Base-by-base conservation (phyloP, 1,140 invertebrate species). In the Pararge aegeria region DNA sequence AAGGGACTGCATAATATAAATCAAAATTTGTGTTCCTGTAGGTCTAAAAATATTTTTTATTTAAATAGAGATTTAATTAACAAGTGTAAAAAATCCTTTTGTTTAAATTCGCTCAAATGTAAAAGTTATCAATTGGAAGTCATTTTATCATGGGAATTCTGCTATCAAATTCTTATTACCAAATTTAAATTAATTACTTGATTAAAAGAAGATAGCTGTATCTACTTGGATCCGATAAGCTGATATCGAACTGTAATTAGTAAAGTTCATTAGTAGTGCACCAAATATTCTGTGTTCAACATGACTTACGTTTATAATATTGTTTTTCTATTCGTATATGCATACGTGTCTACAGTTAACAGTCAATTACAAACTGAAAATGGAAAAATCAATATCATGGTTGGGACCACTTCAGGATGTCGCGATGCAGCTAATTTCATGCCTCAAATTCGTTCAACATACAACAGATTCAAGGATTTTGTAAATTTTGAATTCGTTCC, bases 401-500 rank as follows among this genome's bases (percentile, higher is more conserved):
- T 66, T 21, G 64, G 64, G 15, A 56, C 27, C 6, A 61, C 54
- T 1, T 49, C 64, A 12, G 64, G 55, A 19, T 66, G 59, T 19
- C 7, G 29, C n/a, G 49, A 50, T 49, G 55, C 64, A 6, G 55
- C 34, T 12, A 29, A 34, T 21, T 51, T 62, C 13, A 48, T 66
- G 6, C 7, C 20, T 24, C 51, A 53, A 40, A 15, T 53, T 21
- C 51, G 51, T 7, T 1, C 30, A 21, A 53, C 34, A 16, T 89
- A 83, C 38, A 56, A 75, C 48, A 61, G 77, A 5, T 82, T 81
- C 42, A 69, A 70, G 5, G 54, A 81, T 0, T 80, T 71, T 34
- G 37, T 90, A 29, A 75, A 87, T 6, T 44, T 88, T 0, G 73
- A 87, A 52, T 88, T 88, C 30, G 66, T 89, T 0, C 80, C 84